Evolutionary conservation across 2,888 invertebrate species (phyloP).

Genomic region (Eugnorisma glareosa): DNA sequence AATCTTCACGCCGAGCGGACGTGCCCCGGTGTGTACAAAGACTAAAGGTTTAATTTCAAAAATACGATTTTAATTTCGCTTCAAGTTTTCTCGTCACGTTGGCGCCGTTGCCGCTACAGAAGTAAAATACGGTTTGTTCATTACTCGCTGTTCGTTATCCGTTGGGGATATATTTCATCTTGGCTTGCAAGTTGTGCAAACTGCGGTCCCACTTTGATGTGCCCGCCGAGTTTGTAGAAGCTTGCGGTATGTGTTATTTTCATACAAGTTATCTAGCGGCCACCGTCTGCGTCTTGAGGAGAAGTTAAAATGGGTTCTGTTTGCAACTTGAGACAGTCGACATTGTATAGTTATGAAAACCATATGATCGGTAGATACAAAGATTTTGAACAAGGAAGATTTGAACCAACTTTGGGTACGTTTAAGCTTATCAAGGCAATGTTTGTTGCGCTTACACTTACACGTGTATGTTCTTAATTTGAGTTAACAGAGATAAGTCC

Average conservation of each 20-base stretch:
- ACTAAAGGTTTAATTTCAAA: conserved; percentile 47
- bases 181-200: conserved; percentile 58
- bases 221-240: conserved; percentile 44
- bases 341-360: conserved; percentile 48
- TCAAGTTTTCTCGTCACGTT: conserved; percentile 45
- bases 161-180: conserved; percentile 57
- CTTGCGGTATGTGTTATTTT: conserved; percentile 52
- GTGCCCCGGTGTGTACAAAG: conserved; percentile 63
- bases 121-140: conserved; percentile 61
- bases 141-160: conserved; percentile 56
- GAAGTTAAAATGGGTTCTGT: conserved; percentile 57
- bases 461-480: not conserved
- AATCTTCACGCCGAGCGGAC: conserved; percentile 65
- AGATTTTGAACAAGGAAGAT: conserved; percentile 57
- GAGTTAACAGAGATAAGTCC: conserved; percentile 62
- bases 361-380: conserved; percentile 46
- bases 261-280: conserved; percentile 37
- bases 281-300: conserved; percentile 3
- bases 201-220: conserved; percentile 51
- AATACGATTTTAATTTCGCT: conserved; percentile 46
- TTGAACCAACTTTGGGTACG: not conserved
- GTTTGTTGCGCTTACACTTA: conserved; percentile 40
- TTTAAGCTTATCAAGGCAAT: conserved; percentile 54
- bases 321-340: conserved; percentile 36
- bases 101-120: conserved; percentile 39